These are phyloP conservation scores for Drosophila koepferae DNA, from an alignment of 2,888 invertebrate genomes.

Conservation along the genomic window DNA sequence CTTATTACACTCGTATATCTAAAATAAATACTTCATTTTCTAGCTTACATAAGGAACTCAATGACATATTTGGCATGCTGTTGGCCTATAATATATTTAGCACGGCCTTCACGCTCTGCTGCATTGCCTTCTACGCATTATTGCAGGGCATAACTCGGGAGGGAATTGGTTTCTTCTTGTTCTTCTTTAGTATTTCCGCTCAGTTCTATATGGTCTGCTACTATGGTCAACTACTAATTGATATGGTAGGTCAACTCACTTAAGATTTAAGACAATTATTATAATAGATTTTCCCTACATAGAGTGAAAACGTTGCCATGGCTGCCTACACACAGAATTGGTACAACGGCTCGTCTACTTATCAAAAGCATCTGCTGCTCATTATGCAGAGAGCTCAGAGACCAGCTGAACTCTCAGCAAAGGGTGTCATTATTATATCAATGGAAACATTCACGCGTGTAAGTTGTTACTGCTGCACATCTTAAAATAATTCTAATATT, in stretches of 20 bases:
- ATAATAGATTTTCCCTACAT: neutral
- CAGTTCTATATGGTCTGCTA: slow-evolving; percentile 19
- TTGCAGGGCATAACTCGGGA: slow-evolving; percentile 50
- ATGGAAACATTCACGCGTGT: slow-evolving; percentile 1
- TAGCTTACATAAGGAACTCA: slow-evolving; percentile 40
- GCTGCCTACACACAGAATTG: slow-evolving; percentile 28
- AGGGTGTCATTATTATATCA: neutral
- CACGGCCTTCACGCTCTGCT: slow-evolving; percentile 48
- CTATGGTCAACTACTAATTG: neutral
- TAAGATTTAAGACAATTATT: neutral
- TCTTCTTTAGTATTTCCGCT: slow-evolving; percentile 29
- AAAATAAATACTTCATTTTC: neutral
- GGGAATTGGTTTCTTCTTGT: slow-evolving; percentile 40
- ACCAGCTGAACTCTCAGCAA: neutral
- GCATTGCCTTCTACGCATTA: slow-evolving; percentile 44
- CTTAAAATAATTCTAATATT: neutral
- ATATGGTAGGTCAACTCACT: neutral
- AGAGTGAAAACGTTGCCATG: slow-evolving; percentile 17
- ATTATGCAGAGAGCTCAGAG: slow-evolving; percentile 34
- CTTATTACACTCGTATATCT: neutral
- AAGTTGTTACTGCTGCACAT: neutral
- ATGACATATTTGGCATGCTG: neutral
- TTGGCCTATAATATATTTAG: slow-evolving; percentile 46
- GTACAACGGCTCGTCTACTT: slow-evolving; percentile 51
- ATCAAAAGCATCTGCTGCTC: slow-evolving; percentile 43